Evolutionary conservation across 2,888 invertebrate genomes (phyloP).

Genomic region (Ochropleura leucogaster): DNA sequence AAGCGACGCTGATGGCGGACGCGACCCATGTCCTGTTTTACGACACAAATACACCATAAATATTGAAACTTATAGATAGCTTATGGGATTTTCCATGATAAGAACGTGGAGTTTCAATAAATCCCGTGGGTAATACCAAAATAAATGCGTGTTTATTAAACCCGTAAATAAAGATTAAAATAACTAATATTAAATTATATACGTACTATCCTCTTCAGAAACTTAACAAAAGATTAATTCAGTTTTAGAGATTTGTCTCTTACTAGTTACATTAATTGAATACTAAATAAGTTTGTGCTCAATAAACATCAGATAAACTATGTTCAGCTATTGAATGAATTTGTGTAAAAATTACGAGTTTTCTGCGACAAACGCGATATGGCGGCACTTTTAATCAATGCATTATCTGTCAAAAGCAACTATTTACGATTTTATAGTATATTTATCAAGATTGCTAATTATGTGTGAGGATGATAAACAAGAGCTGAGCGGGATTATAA

Average conservation of each 20-base stretch:
- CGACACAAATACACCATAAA: neutral
- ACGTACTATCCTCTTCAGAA: conserved; percentile 9
- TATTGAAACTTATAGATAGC: neutral
- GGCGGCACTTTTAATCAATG: conserved; percentile 40
- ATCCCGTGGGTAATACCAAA: neutral
- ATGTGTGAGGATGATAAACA: conserved; percentile 48
- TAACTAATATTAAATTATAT: conserved; percentile 1
- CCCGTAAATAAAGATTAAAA: neutral
- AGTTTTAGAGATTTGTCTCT: conserved; percentile 32
- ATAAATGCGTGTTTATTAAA: neutral
- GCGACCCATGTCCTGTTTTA: conserved; percentile 86
- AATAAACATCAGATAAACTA: conserved; percentile 29
- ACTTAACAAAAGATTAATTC: conserved; percentile 24
- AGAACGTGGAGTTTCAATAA: neutral
- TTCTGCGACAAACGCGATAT: conserved; percentile 35
- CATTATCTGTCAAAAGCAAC: conserved; percentile 37
- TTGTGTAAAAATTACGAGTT: conserved; percentile 53
- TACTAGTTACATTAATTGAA: conserved; percentile 41
- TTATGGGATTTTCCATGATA: neutral
- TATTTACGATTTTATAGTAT: conserved; percentile 46
- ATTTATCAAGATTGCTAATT: conserved; percentile 60
- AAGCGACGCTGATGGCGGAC: conserved; percentile 88
- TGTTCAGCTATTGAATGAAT: conserved; percentile 45
- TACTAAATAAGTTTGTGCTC: conserved; percentile 34
- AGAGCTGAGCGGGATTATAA: conserved; percentile 59